Percentiles rank a stretch among this genome's conserved stretches.
Evolutionary conservation across 1,140 invertebrate species (phyloP).

Genomic region (Lamellibrachia luymesi): DNA sequence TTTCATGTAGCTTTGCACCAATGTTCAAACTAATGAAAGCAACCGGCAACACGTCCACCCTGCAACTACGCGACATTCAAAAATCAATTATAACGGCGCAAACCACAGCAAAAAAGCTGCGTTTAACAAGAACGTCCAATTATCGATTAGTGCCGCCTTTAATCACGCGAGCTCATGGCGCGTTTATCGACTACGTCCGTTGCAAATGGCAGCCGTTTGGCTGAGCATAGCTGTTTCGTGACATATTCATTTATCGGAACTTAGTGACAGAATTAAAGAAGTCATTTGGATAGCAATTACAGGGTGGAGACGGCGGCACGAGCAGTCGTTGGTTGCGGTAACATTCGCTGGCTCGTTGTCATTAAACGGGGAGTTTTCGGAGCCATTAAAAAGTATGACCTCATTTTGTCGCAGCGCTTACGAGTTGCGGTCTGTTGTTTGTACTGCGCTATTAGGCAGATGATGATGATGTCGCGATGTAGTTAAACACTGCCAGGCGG

Average conservation of each 20-base stretch:
- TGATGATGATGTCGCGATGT: not conserved
- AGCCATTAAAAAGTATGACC: not conserved
- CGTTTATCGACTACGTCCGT: not conserved
- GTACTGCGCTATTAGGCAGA: not conserved
- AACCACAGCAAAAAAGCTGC: not conserved
- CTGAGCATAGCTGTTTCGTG: not conserved
- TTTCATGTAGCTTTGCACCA: not conserved
- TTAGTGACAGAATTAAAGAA: not conserved
- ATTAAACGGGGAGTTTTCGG: not conserved
- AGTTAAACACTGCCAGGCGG: not conserved
- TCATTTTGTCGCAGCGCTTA: not conserved
- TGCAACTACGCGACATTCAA: not conserved
- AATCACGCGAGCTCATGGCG: not conserved
- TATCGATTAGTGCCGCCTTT: conserved; percentile 4
- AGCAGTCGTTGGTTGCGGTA: not conserved
- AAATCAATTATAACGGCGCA: not conserved
- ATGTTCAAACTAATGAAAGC: not conserved
- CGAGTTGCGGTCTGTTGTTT: not conserved
- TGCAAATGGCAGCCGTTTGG: not conserved
- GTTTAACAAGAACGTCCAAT: not conserved
- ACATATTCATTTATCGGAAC: conserved; percentile 5
- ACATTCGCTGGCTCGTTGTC: not conserved
- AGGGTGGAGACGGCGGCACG: not conserved
- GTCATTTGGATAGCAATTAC: not conserved
- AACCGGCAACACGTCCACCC: not conserved